phyloP scores from a whole-genome alignment of 2,888 invertebrate species.

The Enoplolaimus lenunculus region DNA sequence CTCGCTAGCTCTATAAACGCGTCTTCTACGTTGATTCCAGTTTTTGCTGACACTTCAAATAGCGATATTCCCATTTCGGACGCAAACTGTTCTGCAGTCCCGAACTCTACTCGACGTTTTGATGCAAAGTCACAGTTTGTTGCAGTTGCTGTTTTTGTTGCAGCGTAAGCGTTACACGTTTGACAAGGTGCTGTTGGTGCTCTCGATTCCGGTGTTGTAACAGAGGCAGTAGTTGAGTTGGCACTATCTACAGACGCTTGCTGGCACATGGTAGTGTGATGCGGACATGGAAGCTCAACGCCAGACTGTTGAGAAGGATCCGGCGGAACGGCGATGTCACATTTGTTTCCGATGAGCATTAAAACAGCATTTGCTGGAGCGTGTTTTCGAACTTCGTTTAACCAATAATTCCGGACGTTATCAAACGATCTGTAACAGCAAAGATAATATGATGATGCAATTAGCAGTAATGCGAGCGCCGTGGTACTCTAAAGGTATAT shows the following conservation, averaged over 20 bases:
- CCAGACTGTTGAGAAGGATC: too few species aligned
- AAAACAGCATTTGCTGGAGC: conserved; percentile 40
- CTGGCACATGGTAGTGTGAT: conserved; percentile 33
- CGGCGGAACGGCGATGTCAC: conserved; percentile 36
- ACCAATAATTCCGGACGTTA: conserved; percentile 40
- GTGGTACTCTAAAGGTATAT: too few species aligned
- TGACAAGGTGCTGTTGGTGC: too few species aligned
- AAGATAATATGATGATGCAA: neutral
- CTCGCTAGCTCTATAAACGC: conserved; percentile 36
- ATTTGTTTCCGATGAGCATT: conserved; percentile 40
- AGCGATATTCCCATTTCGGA: conserved; percentile 36
- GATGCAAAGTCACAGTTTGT: neutral
- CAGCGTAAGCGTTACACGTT: too few species aligned
- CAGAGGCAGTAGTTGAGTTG: too few species aligned
- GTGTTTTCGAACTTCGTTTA: conserved; percentile 35
- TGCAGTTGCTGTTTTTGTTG: too few species aligned
- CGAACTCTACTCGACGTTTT: conserved; percentile 18
- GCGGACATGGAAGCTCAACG: neutral
- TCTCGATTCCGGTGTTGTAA: conserved; percentile 9
- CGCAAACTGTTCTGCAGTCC: conserved; percentile 28
- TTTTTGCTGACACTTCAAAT: conserved; percentile 40
- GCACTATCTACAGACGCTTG: conserved; percentile 33
- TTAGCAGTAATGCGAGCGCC: too few species aligned
- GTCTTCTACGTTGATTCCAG: conserved; percentile 39
- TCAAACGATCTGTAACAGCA: conserved; percentile 27